These are phyloP conservation scores for Zapornia atra DNA, from an alignment of 2,113 vertebrate species.

Conservation along the genomic window DNA sequence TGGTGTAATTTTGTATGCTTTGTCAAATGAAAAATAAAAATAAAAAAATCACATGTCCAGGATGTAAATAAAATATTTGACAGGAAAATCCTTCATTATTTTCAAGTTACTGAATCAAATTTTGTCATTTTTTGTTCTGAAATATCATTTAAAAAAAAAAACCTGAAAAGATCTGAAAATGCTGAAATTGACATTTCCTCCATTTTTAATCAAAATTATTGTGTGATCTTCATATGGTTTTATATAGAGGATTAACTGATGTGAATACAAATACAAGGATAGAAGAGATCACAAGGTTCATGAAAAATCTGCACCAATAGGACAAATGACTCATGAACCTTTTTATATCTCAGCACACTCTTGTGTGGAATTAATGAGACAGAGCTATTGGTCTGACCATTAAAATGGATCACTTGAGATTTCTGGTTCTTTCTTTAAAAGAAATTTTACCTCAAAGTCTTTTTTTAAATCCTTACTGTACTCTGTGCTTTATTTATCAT, in stretches of 20 bases:
- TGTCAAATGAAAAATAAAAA: neutral
- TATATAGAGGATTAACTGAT: neutral
- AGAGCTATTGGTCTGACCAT: neutral
- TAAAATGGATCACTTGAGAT: neutral
- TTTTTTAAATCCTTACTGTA: neutral
- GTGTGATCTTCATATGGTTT: neutral
- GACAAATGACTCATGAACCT: neutral
- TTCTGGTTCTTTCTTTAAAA: neutral
- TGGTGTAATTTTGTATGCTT: neutral
- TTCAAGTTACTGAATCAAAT: neutral
- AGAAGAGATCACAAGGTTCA: rapidly evolving
- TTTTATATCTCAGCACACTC: neutral
- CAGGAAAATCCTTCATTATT: neutral
- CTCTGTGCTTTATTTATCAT: neutral
- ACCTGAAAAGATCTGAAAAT: neutral
- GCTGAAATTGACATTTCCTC: neutral
- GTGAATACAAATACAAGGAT: neutral
- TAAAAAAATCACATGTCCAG: neutral
- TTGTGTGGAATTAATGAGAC: neutral
- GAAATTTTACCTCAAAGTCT: neutral
- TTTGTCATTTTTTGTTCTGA: neutral
- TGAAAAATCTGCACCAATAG: neutral
- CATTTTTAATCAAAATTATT: neutral
- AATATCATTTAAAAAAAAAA: neutral
- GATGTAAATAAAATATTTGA: neutral